These are phyloP conservation scores for Argopecten irradians DNA, from an alignment of 1,140 invertebrate species.

Conservation along the genomic window DNA sequence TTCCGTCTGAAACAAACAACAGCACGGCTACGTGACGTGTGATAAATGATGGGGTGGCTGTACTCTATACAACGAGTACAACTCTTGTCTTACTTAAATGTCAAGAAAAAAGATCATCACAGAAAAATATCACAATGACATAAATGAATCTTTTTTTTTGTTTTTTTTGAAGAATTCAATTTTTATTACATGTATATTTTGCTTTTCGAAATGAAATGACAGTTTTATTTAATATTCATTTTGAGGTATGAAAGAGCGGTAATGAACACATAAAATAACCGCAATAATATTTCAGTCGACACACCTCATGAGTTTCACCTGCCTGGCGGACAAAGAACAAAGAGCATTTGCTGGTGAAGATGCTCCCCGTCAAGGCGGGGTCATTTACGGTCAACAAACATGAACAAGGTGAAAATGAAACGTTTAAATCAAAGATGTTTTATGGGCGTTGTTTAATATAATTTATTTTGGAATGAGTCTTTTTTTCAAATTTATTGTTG, in stretches of 20 bases:
- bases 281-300: background rate
- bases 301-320: background rate
- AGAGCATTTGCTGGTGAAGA: background rate
- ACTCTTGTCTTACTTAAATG: background rate
- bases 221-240: background rate
- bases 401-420: background rate
- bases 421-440: conserved; percentile 21
- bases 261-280: background rate
- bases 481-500: background rate
- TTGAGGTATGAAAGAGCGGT: background rate
- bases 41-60: background rate
- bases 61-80: background rate
- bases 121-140: background rate
- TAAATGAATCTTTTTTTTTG: background rate
- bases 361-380: background rate
- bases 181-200: background rate
- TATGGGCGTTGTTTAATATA: background rate
- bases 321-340: background rate
- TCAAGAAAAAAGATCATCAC: background rate
- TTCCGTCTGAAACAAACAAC: background rate
- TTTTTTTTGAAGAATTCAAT: background rate
- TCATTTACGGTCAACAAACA: background rate
- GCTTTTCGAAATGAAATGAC: background rate
- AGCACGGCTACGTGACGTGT: background rate
- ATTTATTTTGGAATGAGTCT: background rate